Base-by-base conservation (phyloP, 2,888 invertebrate species). In the Thymelicus lineola region DNA sequence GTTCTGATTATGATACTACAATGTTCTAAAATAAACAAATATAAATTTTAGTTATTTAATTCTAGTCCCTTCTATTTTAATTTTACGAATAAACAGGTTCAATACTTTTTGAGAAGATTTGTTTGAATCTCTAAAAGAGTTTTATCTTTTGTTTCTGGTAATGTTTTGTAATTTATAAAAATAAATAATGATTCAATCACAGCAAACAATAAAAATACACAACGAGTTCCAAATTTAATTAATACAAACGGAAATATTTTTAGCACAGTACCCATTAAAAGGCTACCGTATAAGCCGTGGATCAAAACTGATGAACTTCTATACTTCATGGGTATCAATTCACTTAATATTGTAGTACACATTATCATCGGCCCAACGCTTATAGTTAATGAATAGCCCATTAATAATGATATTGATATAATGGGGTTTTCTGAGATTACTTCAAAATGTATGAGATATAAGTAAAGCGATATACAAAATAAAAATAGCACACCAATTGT, bases 361-460 rank as follows among this genome's bases (percentile, higher is more conserved):
- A 83, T 70, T 36, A 81, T 82, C 81, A 84, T 79, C 0, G 83
- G 83, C 0, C 83, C 83, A 73, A 81, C 80, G 69, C 83, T 82
- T 7, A 85, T 77, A 0, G 77, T 75, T 71, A 83, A 75, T 0
- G 82, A 83, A 75, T 84, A 87, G 3, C 78, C 77, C 14, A 80
- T 80, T 38, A 89, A 71, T 14, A 89, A 73, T 0, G 76, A 70
- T 46, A 88, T 78, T 9, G 86, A 83, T 9, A 82, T 20, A 35
- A 76, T 73, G 28, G 73, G 78, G 63, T 80, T 79, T 71, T 77
- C 79, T 7, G 17, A 7, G n/a, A 79, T 35, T 1, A 75, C 14
- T 0, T 61, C 53, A 12, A 72, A 35, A 20, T 74, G 71, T 1
- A 76, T 63, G n/a, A 78, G 57, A 71, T 76, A 80, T 17, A 79